A percentile compares a stretch with the other conserved stretches of the same genome.
phyloP scores from a whole-genome alignment of 2,113 vertebrate genomes.

The Xiphophorus hellerii region DNA sequence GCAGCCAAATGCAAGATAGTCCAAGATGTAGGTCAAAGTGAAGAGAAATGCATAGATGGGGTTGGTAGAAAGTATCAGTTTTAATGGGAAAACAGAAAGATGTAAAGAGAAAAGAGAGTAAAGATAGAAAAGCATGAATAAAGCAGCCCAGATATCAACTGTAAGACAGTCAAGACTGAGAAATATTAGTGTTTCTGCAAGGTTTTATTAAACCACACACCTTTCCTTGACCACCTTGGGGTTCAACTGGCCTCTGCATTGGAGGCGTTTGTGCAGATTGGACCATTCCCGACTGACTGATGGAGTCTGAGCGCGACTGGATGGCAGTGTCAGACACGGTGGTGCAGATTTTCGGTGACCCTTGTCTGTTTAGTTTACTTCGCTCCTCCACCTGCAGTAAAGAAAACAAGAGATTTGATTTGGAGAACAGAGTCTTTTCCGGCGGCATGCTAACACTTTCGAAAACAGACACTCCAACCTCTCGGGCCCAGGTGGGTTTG shows the following conservation, averaged over 20 bases:
- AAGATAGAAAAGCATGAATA: conserved; percentile 40
- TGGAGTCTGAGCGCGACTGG: conserved; percentile 83
- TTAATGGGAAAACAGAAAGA: conserved; percentile 3
- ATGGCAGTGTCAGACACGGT: conserved; percentile 84
- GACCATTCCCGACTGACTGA: conserved; percentile 77
- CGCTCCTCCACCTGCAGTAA: conserved; percentile 87
- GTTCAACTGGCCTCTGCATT: conserved; percentile 92
- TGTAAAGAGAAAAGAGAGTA: conserved; percentile 20
- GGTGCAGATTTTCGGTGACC: conserved; percentile 87
- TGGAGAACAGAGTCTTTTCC: not conserved
- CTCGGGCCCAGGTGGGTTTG: conserved; percentile 91
- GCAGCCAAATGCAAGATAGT: conserved; percentile 15
- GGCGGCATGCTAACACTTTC: not conserved
- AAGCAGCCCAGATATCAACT: conserved; percentile 4
- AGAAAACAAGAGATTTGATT: not conserved
- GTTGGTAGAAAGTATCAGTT: conserved; percentile 20
- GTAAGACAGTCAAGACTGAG: conserved; percentile 35
- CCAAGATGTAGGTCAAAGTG: conserved; percentile 41
- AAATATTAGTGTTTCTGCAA: not conserved
- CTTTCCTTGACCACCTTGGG: conserved; percentile 92
- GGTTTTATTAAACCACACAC: conserved; percentile 61
- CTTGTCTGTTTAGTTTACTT: conserved; percentile 89
- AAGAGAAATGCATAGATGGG: conserved; percentile 20
- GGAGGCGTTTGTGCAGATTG: conserved; percentile 89
- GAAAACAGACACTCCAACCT: conserved; percentile 75